Conservation (phyloP, 2,888 invertebrate genomes). For the Ormyrus nitidulus region DNA sequence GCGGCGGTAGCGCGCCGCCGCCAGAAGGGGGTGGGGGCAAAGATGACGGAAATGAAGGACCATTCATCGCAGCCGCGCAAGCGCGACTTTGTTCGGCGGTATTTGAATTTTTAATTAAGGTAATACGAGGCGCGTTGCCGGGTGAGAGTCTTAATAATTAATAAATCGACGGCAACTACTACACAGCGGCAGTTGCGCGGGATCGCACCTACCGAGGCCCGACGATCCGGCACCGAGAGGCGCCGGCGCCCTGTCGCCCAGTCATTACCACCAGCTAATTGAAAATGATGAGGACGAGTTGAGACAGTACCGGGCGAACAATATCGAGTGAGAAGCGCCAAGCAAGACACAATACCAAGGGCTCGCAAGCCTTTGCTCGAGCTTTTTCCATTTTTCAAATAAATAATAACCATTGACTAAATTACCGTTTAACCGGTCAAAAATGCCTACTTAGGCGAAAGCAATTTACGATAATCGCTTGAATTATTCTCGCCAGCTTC, state of each 20-base stretch:
- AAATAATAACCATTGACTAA: too few species aligned
- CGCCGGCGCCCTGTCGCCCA: slow-evolving; percentile 62
- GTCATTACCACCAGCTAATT: slow-evolving; percentile 70
- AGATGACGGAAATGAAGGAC: slow-evolving; percentile 58
- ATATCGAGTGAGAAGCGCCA: neutral
- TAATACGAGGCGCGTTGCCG: slow-evolving; percentile 60
- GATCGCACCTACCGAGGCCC: neutral
- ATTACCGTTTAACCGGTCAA: neutral
- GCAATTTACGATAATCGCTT: slow-evolving; percentile 25
- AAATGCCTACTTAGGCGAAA: neutral
- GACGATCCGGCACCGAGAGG: slow-evolving; percentile 43
- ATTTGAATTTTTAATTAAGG: slow-evolving; percentile 70
- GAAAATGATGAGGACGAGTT: slow-evolving; percentile 70
- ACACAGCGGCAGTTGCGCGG: neutral
- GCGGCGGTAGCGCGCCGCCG: slow-evolving; percentile 32
- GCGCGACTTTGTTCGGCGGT: slow-evolving; percentile 60
- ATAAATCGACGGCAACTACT: slow-evolving; percentile 63
- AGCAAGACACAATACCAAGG: slow-evolving; percentile 13
- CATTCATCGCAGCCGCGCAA: slow-evolving; percentile 52
- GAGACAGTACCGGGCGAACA: neutral
- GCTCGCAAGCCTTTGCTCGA: neutral
- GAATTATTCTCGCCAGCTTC: neutral
- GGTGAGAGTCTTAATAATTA: slow-evolving; percentile 67
- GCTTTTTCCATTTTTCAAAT: neutral
- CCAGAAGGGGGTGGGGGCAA: slow-evolving; percentile 31